These are phyloP conservation scores for Picus viridis DNA, from an alignment of 2,797 vertebrate genomes.

Conservation along the genomic window DNA sequence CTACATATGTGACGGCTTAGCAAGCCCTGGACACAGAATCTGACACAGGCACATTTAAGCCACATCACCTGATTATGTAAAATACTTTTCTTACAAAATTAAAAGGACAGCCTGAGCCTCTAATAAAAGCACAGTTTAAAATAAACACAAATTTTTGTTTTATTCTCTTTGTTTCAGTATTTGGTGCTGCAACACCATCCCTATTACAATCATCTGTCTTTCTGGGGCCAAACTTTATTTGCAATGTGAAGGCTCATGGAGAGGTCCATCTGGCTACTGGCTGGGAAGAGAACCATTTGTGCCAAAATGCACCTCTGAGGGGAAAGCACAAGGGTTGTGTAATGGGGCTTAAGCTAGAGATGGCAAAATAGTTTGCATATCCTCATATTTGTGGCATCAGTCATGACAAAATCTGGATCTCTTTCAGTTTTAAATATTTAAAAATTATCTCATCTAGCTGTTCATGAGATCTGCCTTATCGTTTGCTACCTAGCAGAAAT, in stretches of 20 bases:
- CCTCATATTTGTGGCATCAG: conserved; percentile 50
- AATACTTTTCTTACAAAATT: background rate
- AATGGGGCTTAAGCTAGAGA: conserved; percentile 43
- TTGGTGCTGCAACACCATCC: background rate
- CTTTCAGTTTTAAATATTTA: conserved; percentile 4
- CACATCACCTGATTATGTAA: background rate
- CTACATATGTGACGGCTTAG: background rate
- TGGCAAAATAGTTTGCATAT: conserved; percentile 63
- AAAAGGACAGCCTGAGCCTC: background rate
- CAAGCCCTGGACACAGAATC: background rate
- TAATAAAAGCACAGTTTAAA: conserved; percentile 8
- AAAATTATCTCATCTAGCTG: background rate
- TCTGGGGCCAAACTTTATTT: conserved; percentile 52
- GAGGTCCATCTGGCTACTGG: conserved; percentile 65
- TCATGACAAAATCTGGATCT: conserved; percentile 43
- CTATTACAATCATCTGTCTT: conserved; percentile 28
- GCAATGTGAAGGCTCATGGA: conserved; percentile 40
- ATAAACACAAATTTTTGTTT: background rate
- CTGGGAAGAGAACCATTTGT: conserved; percentile 44
- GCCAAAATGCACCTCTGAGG: conserved; percentile 68
- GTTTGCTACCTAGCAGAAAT: background rate
- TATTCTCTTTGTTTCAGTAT: background rate
- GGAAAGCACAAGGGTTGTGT: conserved; percentile 21
- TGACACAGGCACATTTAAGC: background rate
- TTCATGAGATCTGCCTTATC: background rate